Evolutionary conservation across 2,113 vertebrate species (phyloP).

Genomic region (Atlantisia rogersi): DNA sequence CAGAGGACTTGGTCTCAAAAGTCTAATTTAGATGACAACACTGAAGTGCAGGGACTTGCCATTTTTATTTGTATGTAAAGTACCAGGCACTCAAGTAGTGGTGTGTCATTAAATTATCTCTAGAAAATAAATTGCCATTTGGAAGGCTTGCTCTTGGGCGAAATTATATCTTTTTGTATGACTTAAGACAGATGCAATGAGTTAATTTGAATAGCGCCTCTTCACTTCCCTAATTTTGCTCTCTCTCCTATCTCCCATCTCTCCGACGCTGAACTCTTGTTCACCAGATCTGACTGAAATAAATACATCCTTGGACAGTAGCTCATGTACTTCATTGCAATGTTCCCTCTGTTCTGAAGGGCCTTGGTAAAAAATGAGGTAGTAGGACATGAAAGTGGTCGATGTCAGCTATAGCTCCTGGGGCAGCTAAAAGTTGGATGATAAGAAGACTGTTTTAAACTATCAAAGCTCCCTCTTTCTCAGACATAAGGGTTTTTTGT

Average conservation of each 20-base stretch:
- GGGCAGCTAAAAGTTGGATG: constrained; percentile 3
- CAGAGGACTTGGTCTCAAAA: constrained; percentile 43
- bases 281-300: background rate
- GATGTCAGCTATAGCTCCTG: background rate
- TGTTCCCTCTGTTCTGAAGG: background rate
- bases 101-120: constrained; percentile 53
- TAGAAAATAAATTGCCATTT: constrained; percentile 27
- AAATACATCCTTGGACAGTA: background rate
- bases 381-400: background rate
- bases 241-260: background rate
- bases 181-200: constrained; percentile 46
- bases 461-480: background rate
- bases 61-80: constrained; percentile 59
- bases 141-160: constrained; percentile 36
- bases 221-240: constrained; percentile 12
- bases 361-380: background rate
- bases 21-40: constrained; percentile 51
- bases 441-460: background rate
- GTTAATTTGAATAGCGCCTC: constrained; percentile 40
- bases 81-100: constrained; percentile 12
- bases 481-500: background rate
- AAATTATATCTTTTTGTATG: constrained; percentile 46
- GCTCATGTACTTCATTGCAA: background rate
- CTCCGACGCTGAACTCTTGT: background rate
- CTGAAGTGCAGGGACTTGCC: constrained; percentile 11